These are phyloP conservation scores for Tortricodes alternella DNA, from an alignment of 2,888 invertebrate genomes.

Conservation along the genomic window DNA sequence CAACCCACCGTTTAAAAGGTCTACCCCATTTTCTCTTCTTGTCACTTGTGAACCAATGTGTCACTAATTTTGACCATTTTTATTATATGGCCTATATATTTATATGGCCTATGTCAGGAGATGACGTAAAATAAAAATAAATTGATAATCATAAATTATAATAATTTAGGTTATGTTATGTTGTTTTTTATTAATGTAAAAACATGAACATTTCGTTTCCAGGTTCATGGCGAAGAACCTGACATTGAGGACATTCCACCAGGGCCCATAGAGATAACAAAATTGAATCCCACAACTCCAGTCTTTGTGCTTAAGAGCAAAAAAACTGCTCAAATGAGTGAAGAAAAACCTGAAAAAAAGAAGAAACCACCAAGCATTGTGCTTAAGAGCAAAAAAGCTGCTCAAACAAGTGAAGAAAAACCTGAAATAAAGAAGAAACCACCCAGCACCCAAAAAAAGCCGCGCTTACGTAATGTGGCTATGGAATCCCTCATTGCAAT, in stretches of 20 bases:
- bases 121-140: no score
- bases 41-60: no score
- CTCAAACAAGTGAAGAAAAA: conserved; percentile 33
- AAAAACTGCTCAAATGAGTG: not conserved
- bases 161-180: no score
- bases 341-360: conserved; percentile 25
- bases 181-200: no score
- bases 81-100: no score
- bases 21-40: no score
- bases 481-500: conserved; percentile 15
- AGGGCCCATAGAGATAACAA: conserved; percentile 32
- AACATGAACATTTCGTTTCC: conserved; percentile 31
- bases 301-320: not conserved
- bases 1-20: no score
- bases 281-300: conserved; percentile 14
- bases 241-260: conserved; percentile 2
- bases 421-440: conserved; percentile 31
- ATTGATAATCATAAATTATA: not conserved
- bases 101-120: no score
- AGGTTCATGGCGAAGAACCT: conserved; percentile 45
- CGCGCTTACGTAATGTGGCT: conserved; percentile 12
- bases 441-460: no score
- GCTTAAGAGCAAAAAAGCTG: no score
- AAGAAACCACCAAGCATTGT: conserved; percentile 33
- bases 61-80: no score